Evolutionary conservation across 1,140 invertebrate genomes (phyloP), one percentile per base, ranked within the genome.

Genomic region (Calosoma granatense): DNA sequence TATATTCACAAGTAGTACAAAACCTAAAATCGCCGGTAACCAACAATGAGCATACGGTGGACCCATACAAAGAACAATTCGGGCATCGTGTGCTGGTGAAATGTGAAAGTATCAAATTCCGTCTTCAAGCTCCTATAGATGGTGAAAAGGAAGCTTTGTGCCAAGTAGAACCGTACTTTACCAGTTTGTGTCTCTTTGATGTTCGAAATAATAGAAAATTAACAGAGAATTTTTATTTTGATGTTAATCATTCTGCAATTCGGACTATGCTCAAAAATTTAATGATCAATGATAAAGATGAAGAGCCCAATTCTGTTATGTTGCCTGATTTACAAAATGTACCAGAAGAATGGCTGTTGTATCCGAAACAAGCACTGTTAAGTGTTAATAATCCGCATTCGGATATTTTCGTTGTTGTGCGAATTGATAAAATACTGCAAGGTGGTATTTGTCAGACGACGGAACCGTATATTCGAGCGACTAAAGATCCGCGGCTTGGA

Each of bases 141-240:
- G 80, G 78, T 23, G 87, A 90, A 53, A 87, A 84, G 60, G 86
- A 89, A 56, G 74, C 86, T 61, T 65, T 87, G 17, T 85, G 83
- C 65, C 92, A 94, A 78, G 88, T 96, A 22, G 94, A 97, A 67
- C 94, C 94, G 1, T 97, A 97, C 72, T 88, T 91, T 64, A 87
- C 92, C 2, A 83, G 85, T 9, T 74, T 97, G 47, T 83, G 89
- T 51, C 70, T 97, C 2, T 97, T 89, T 71, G 93, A 97, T 78
- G 85, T 86, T 1, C 84, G 85, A 66, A 82, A 84, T 60, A 88
- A 87, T 12, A 82, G 83, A 64, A 96, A 96, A 74, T 76, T 97
- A 19, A 90, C 90, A 0, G 94, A 97, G 72, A 93, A 94, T 71
- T 97, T 96, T 74, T 85, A 93, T 70, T 92, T 94, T 69, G 89